Evolutionary conservation across 2,797 vertebrate genomes (phyloP).

Genomic region (Selene dorsalis): DNA sequence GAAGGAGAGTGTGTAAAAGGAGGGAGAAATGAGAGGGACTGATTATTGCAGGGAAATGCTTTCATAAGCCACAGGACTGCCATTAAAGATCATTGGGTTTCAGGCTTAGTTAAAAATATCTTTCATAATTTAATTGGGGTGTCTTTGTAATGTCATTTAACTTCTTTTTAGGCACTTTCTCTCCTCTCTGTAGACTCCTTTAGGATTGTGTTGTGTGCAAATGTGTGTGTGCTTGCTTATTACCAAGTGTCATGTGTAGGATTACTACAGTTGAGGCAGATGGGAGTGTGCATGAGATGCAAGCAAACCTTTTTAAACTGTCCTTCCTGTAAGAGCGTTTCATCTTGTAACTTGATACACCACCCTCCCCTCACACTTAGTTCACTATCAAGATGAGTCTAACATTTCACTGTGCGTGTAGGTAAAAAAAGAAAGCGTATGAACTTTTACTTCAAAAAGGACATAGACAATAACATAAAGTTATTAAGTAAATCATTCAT

Average conservation of each 20-base stretch:
- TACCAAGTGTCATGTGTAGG: conserved; percentile 19
- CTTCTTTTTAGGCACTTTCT: conserved; percentile 64
- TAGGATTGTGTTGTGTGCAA: conserved; percentile 14
- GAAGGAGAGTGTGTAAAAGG: neutral
- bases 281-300: conserved; percentile 12
- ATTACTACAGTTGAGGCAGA: conserved; percentile 28
- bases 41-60: conserved; percentile 68
- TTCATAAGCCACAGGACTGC: conserved; percentile 75
- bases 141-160: conserved; percentile 71
- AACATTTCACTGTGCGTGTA: conserved; percentile 26
- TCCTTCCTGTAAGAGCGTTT: conserved; percentile 36
- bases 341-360: conserved; percentile 40
- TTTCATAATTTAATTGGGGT: conserved; percentile 76
- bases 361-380: conserved; percentile 20
- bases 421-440: neutral
- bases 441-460: conserved; percentile 3
- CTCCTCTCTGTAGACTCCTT: conserved; percentile 55
- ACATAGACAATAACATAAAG: neutral
- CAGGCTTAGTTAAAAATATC: conserved; percentile 71
- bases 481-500: too few relatives aligned
- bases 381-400: conserved; percentile 28
- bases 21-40: conserved; percentile 29
- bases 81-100: conserved; percentile 73
- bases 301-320: conserved; percentile 43
- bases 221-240: conserved; percentile 22